Base-by-base conservation (phyloP, 2,888 invertebrate genomes). In the Callimorpha dominula region DNA sequence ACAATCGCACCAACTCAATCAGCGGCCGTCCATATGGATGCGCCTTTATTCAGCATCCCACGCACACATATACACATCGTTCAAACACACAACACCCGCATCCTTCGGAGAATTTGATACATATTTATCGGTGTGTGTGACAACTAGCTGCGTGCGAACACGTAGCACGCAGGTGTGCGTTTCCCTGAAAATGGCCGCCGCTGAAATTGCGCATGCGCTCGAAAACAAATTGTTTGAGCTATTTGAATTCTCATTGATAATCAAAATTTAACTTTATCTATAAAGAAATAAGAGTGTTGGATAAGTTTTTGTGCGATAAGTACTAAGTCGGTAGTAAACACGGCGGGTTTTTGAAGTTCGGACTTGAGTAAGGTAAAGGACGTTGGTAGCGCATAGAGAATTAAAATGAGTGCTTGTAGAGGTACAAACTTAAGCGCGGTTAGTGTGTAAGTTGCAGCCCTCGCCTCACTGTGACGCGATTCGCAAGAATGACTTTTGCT, bases 141-240 rank as follows among this genome's bases (percentile, higher is more conserved):
- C 73, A 75, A 78, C 76, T 79, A 76, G 72, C 65, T 73, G 76
- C 73, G 70, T 76, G 76, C 70, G 70, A 79, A 82, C 75, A 75
- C 42, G 57, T 40, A 5, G 49, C 72, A 76, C 73, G 72, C 76
- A 77, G 87, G 92, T 92, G 90, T 91, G 88, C 63, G 91, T 88
- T 87, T 88, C 85, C 87, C 92, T 91, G 93, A 93, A 94, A 94
- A 95, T 95, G 95, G 95, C 95, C 91, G 95, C 91, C 93, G 75
- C 63, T 49, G 63, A 66, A 65, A 75, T 63, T 67, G 87, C 94
- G 95, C 95, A 91, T 93, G 94, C 94, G 94, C 81, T 74, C 42
- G 14, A 52, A 80, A 77, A 68, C 78, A n/a, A 70, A 71, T 31
- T 50, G 63, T 42, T 4, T n/a, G 15, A 75, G 69, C 49, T 12